Conservation (phyloP, 2,113 vertebrate genomes). For the Tursiops truncatus region DNA sequence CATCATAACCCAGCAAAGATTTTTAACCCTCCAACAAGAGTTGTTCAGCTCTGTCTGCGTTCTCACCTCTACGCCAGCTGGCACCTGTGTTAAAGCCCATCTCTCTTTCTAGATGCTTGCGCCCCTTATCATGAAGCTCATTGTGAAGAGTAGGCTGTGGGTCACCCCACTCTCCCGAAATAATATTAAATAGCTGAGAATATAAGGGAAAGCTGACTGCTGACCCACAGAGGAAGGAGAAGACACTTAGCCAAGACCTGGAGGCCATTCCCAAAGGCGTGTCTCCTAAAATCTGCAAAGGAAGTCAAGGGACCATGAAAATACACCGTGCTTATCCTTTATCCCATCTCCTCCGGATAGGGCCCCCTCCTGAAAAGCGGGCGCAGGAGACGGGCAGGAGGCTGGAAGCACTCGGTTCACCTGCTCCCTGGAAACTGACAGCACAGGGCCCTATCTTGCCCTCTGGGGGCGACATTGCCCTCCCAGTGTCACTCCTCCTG, state of each 20-base stretch:
- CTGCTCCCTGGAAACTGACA: no score
- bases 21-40: conserved; percentile 78
- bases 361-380: no score
- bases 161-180: conserved; percentile 66
- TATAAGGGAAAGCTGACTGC: conserved; percentile 76
- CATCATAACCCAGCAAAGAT: conserved; percentile 83
- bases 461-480: no score
- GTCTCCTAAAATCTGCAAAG: background rate
- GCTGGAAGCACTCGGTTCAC: no score
- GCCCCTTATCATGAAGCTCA: conserved; percentile 69
- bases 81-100: conserved; percentile 80
- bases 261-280: conserved; percentile 62
- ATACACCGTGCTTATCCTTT: fast-evolving
- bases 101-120: conserved; percentile 72
- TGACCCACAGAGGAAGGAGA: conserved; percentile 78
- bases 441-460: no score
- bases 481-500: no score
- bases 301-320: fast-evolving
- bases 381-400: no score
- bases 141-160: conserved; percentile 70
- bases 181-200: conserved; percentile 74
- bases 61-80: conserved; percentile 77
- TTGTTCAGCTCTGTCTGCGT: conserved; percentile 67
- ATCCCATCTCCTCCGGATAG: no score
- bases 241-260: conserved; percentile 78